Base-by-base conservation (phyloP, 2,888 invertebrate genomes). In the Tinea pellionella region DNA sequence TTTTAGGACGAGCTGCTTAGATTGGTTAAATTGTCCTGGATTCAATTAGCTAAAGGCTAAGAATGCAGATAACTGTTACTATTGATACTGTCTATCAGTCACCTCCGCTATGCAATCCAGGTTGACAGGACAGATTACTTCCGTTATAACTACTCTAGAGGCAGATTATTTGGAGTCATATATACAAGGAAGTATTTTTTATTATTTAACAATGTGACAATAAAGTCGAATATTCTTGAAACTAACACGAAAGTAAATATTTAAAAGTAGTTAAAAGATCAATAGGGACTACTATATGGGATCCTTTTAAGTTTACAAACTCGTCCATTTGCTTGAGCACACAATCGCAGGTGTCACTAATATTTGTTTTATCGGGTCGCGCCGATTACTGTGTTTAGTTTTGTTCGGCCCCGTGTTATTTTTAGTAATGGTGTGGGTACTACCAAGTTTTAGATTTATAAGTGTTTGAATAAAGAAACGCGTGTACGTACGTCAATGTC, bases 371-470 rank as follows among this genome's bases (percentile, higher is more conserved):
- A 63, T 65, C 62, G 64, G 58, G 62, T n/a, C 63, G 62, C 63
- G 63, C 61, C 65, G 67, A 68, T 68, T 67, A 64, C 64, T 59
- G 59, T 66, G 65, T 68, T 67, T 66, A 63, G 59, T 64, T 65
- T 64, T 63, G 41, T 47, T 62, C 59, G 61, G 61, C 3, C 62
- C 60, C 55, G 62, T 68, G 68, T 68, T 69, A 64, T 67, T 66
- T 65, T 64, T 65, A 29, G 64, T 67, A 66, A 68, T 67, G 65
- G 66, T 64, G 61, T 62, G 63, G 24, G 62, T 59, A 61, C 64
- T 59, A 32, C 60, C 59, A 53, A 55, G 62, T 63, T 64, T 62
- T 65, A 41, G 62, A 57, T 57, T 32, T 57, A 57, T 32, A 57
- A 57, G 57, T 57, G 57, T 57, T 57, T 57, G 32, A 12, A 15